Conservation (phyloP, 2,797 vertebrate species). For the Cichlasoma orientale region DNA sequence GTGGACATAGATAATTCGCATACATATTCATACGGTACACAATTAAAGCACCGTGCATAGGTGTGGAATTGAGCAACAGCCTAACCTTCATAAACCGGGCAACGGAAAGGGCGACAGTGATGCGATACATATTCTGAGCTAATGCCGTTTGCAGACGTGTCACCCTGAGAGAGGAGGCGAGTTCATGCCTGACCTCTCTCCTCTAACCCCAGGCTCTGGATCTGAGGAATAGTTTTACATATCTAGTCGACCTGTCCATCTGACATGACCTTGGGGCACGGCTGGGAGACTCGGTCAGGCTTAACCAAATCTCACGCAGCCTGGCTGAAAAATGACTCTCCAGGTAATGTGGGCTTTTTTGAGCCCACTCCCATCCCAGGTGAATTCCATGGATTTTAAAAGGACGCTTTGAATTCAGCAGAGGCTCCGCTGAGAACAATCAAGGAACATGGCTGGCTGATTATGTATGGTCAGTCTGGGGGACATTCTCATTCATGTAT, state of each 20-base stretch:
- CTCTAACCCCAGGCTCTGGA: conserved; percentile 71
- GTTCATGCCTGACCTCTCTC: conserved; percentile 66
- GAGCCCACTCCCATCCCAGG: conserved; percentile 54
- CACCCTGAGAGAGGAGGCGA: conserved; percentile 62
- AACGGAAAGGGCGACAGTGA: conserved; percentile 11
- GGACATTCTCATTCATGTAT: conserved; percentile 83
- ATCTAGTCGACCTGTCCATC: conserved; percentile 76
- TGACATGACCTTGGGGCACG: conserved; percentile 68
- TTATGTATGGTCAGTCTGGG: conserved; percentile 75
- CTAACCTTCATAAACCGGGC: conserved; percentile 1
- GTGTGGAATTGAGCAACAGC: background rate
- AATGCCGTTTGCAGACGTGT: conserved; percentile 66
- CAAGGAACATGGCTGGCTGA: conserved; percentile 77
- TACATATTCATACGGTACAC: background rate
- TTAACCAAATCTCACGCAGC: conserved; percentile 77
- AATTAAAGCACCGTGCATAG: conserved; percentile 19
- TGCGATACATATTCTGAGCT: conserved; percentile 43
- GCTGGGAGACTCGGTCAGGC: conserved; percentile 50
- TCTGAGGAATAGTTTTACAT: conserved; percentile 77
- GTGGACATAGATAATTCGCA: conserved; percentile 15
- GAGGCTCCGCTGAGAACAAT: conserved; percentile 77
- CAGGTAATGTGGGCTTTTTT: conserved; percentile 60
- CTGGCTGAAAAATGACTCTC: conserved; percentile 67
- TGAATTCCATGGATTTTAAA: conserved; percentile 79
- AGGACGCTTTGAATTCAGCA: conserved; percentile 78